Evolutionary conservation across 2,113 vertebrate genomes (phyloP).

Genomic region (Rhynchopsitta pachyrhyncha): DNA sequence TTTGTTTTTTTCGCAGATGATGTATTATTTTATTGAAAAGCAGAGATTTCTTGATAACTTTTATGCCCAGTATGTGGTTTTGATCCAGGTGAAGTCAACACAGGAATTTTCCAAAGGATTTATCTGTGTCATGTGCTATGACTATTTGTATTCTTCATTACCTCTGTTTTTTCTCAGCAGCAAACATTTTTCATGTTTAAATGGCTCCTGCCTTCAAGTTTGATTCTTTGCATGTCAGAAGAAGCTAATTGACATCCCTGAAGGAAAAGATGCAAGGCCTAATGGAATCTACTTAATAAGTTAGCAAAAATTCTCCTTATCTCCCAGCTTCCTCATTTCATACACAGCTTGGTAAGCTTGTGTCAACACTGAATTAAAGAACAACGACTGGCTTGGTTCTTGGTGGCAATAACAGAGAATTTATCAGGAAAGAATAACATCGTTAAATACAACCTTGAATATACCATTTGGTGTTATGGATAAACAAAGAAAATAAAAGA

Average conservation of each 20-base stretch:
- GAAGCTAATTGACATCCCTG: neutral
- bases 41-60: neutral
- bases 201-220: neutral
- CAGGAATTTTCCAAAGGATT: neutral
- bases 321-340: neutral
- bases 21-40: neutral
- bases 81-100: neutral
- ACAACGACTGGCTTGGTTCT: neutral
- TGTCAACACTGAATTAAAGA: neutral
- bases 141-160: neutral
- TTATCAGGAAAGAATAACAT: neutral
- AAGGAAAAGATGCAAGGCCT: neutral
- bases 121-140: neutral
- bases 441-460: neutral
- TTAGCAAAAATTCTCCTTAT: neutral
- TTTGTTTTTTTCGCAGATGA: neutral
- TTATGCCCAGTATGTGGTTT: neutral
- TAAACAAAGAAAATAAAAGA: neutral
- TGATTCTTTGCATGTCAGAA: slow-evolving; percentile 1
- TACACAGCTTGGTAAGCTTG: neutral
- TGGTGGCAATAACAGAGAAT: neutral
- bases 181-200: neutral
- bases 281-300: neutral
- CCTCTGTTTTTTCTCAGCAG: neutral
- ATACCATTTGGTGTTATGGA: neutral